phyloP scores from a whole-genome alignment of 2,113 vertebrate species.

The Nibea coibor region DNA sequence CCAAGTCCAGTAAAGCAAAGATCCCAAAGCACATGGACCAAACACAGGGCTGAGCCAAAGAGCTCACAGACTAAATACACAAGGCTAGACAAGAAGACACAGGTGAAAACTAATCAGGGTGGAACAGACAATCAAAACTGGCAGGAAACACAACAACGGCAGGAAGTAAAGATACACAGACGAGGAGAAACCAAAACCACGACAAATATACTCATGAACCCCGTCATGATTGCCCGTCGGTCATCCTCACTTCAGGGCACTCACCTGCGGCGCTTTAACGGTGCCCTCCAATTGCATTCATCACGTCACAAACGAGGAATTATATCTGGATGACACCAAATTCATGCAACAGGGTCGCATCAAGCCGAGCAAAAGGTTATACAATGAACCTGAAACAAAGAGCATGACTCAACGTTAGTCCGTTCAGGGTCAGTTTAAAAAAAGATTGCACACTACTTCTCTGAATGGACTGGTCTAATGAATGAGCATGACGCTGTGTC shows the following conservation, averaged over 20 bases:
- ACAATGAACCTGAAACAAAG: constrained; percentile 38
- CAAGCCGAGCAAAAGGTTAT: constrained; percentile 7
- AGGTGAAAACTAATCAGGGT: no score
- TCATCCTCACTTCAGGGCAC: not conserved
- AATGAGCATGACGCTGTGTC: constrained; percentile 40
- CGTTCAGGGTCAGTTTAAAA: not conserved
- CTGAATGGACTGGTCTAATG: constrained; percentile 31
- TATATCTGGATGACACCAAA: not conserved
- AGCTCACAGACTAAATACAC: no score
- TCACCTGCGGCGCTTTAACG: not conserved
- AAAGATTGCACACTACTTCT: constrained; percentile 4
- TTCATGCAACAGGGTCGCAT: constrained; percentile 1
- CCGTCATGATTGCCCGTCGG: not conserved
- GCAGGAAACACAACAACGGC: no score
- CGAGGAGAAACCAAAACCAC: no score
- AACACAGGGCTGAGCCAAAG: no score
- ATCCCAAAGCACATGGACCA: no score
- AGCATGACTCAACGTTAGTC: constrained; percentile 35
- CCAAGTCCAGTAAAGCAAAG: no score
- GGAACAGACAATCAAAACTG: no score
- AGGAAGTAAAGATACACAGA: no score
- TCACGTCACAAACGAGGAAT: not conserved
- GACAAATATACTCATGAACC: not conserved
- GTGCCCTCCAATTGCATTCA: not conserved
- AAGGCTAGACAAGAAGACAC: no score